Conservation (phyloP, 2,888 invertebrate genomes). For the Zaprionus obscuricornis region DNA sequence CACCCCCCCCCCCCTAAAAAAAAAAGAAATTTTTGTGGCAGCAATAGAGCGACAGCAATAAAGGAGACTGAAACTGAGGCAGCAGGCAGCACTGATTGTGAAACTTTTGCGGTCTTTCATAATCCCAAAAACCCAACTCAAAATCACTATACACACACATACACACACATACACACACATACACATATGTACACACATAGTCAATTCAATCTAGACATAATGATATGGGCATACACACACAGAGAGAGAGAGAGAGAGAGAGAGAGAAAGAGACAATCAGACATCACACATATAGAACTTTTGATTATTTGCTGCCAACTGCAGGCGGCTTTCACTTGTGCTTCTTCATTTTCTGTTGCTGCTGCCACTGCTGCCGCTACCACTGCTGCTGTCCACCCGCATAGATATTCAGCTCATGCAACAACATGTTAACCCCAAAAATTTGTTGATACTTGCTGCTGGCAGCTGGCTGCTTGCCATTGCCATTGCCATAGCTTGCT, state of each 20-base stretch:
- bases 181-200: background rate
- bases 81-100: slow-evolving; percentile 30
- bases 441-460: slow-evolving; percentile 25
- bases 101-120: slow-evolving; percentile 48
- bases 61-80: too few relatives aligned
- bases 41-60: background rate
- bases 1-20: too few relatives aligned
- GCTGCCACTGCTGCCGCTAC: slow-evolving; percentile 27
- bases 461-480: slow-evolving; percentile 42
- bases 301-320: slow-evolving; percentile 63
- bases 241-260: too few relatives aligned
- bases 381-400: slow-evolving; percentile 18
- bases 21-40: too few relatives aligned
- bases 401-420: slow-evolving; percentile 1
- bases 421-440: slow-evolving; percentile 37
- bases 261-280: too few relatives aligned
- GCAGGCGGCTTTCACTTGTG: slow-evolving; percentile 10
- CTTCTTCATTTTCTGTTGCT: background rate
- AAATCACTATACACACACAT: background rate
- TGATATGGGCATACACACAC: slow-evolving; percentile 18
- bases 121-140: slow-evolving; percentile 26
- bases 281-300: too few relatives aligned
- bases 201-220: slow-evolving; percentile 21
- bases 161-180: background rate
- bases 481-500: too few relatives aligned